Percentiles rank a stretch among this genome's conserved stretches.
Conservation (phyloP, 2,797 vertebrate species). For the Amazona ochrocephala region DNA sequence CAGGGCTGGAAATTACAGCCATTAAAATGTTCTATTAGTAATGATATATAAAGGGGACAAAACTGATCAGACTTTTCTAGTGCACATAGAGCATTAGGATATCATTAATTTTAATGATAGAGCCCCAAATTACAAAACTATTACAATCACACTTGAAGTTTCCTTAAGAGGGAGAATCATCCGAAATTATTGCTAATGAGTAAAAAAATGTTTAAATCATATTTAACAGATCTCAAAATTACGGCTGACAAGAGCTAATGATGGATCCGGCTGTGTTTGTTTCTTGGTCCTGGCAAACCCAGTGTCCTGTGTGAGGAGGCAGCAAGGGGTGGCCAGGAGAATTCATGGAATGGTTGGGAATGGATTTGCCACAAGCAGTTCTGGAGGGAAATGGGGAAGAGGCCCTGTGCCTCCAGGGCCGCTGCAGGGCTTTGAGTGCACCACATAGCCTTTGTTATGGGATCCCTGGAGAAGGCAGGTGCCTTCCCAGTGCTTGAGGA, state of each 20-base stretch:
- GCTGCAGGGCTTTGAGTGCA: neutral
- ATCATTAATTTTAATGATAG: conserved; percentile 79
- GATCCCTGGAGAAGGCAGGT: neutral
- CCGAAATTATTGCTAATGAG: conserved; percentile 69
- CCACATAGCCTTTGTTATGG: neutral
- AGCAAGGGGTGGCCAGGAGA: neutral
- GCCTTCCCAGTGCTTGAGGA: neutral
- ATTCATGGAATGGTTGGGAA: neutral
- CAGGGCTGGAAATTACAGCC: conserved; percentile 72
- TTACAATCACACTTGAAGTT: conserved; percentile 72
- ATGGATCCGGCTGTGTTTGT: neutral
- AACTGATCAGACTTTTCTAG: conserved; percentile 65
- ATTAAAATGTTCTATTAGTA: conserved; percentile 80
- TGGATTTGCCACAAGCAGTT: neutral
- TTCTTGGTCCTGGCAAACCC: neutral
- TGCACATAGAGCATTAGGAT: conserved; percentile 70
- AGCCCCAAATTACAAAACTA: conserved; percentile 72
- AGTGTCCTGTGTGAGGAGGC: fast-evolving
- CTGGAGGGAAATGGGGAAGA: neutral
- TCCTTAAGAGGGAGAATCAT: neutral
- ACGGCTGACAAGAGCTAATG: neutral
- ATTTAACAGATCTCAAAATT: conserved; percentile 62
- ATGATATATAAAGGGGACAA: conserved; percentile 76
- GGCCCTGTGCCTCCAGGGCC: too few relatives aligned
- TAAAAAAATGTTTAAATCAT: conserved; percentile 67